Base-by-base conservation (phyloP, 2,113 vertebrate species). In the Menura novaehollandiae region DNA sequence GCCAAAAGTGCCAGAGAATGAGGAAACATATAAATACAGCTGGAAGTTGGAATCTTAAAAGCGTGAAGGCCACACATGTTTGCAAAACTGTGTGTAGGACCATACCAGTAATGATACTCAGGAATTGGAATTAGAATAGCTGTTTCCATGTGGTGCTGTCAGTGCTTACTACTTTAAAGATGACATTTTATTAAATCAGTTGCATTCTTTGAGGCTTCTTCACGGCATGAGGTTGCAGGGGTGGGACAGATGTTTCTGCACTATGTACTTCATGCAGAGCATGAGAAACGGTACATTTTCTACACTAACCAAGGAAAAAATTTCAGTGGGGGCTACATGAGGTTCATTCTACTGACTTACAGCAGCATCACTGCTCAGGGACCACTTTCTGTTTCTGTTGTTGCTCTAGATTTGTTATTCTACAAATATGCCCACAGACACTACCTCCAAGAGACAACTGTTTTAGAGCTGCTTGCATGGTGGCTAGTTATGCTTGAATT, bases 401-500 rank as follows among this genome's bases (percentile, higher is more conserved):
- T 33, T 79, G 39, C 62, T 72, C 78, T 63, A 33, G 41, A 39
- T 82, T 78, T 82, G 33, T 62, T 56, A 0, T 78, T 63, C 37
- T 56, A 22, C 24, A 52, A 66, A 64, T 26, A 28, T 4, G 62
- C 10, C 30, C n/a, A 23, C 22, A 91, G 44, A 27, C 15, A 9
- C 44, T 58, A 49, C 44, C 27, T 75, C 22, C 16, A 49, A 74
- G 76, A 82, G 23, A 32, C 44, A 69, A 11, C 74, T 59, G 27
- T 44, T 81, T 85, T 56, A 67, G 21, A 74, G 47, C 74, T 60
- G 37, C 56, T 85, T 72, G 18, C 71, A 11, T 66, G 69, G 47
- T 83, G 72, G n/a, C 52, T 94, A 46, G 63, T 60, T 89, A 77
- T 53, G 86, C 69, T 32, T 85, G 81, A 93, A 94, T 90, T 90